Evolutionary conservation across 2,888 invertebrate species (phyloP), one percentile per base, ranked within the genome.

Genomic region (Reticulitermes lucifugus): DNA sequence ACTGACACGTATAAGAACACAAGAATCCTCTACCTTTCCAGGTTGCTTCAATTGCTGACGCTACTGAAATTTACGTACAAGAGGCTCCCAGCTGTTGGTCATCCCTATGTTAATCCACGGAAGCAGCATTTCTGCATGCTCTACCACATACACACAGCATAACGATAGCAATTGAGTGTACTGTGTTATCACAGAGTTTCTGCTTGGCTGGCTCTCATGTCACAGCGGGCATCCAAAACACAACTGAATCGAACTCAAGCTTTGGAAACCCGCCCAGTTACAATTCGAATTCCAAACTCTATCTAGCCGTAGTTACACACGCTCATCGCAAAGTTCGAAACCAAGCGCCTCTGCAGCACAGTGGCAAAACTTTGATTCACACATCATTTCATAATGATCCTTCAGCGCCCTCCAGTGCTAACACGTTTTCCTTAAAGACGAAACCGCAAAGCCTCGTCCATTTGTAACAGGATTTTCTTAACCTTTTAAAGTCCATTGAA

Each of bases 131-230:
- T 65, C 65, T n/a, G 65, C 65, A 65, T 65, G n/a, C 65, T 25
- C 25, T 25, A 25, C 7, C n/a, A 65, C 65, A 65, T n/a, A 65
- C 65, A 65, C 55, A 55, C 4, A 46, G 12, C 12, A 6, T 9
- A 46, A 46, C 60, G 60, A 60, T 60, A 60, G 2, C 65, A 65
- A 65, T 65, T 25, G 65, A 65, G 65, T 65, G 65, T n/a, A 25
- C 65, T n/a, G 65, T 70, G 65, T 81, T 81, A 81, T 81, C 81
- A 70, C 70, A 59, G 22, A 46, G 81, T 81, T 81, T 81, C 81
- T 81, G 81, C 81, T 70, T 70, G 81, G 81, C 43, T 81, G 60
- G 81, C 18, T 81, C 81, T 70, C 81, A 25, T 46, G 43, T 77
- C 77, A 46, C 73, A 73, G 73, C 7, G 73, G 73, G 6, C 73